Evolutionary conservation across 2,113 vertebrate species (phyloP).

Genomic region (Campylomormyrus numenius): DNA sequence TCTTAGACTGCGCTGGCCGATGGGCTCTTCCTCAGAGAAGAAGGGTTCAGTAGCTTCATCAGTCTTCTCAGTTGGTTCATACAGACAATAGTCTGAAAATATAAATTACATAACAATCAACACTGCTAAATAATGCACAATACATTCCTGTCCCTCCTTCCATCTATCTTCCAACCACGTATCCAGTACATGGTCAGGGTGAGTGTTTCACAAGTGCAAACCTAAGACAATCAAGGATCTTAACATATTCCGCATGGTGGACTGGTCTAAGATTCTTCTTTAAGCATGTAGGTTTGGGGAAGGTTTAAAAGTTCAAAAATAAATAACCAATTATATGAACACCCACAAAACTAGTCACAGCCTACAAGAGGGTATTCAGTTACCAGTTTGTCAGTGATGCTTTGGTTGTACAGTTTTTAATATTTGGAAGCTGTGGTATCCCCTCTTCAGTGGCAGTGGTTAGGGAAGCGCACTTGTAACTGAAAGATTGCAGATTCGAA

Average conservation of each 20-base stretch:
- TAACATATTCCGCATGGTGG: not conserved
- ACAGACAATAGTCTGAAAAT: conserved; percentile 45
- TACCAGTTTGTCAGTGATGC: not conserved
- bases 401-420: not conserved
- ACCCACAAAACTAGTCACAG: not conserved
- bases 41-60: conserved; percentile 64
- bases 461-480: too few species aligned
- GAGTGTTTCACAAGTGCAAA: not conserved
- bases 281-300: not conserved
- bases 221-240: not conserved
- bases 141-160: not conserved
- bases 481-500: too few species aligned
- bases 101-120: not conserved
- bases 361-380: not conserved
- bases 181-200: not conserved
- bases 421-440: not conserved
- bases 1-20: conserved; percentile 64
- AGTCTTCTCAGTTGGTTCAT: conserved; percentile 61
- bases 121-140: not conserved
- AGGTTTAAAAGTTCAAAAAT: not conserved
- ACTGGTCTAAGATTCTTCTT: not conserved
- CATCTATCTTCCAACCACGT: not conserved
- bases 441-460: not conserved
- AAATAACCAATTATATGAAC: not conserved
- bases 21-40: conserved; percentile 69